A percentile compares a stretch with the other conserved stretches of the same genome.
phyloP scores from a whole-genome alignment of 1,140 invertebrate genomes.

The Trichonephila clavata region DNA sequence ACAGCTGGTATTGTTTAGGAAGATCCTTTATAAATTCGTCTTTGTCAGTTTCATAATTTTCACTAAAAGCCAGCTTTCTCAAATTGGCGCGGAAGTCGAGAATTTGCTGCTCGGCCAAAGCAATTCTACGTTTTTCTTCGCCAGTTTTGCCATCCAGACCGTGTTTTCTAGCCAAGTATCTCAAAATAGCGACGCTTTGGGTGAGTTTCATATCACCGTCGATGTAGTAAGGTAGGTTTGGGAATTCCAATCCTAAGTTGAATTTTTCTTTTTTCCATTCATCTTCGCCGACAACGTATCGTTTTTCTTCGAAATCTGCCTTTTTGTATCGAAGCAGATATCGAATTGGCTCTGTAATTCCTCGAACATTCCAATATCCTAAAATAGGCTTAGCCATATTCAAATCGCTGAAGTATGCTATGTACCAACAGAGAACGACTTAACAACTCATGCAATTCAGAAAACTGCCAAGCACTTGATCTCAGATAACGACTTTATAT shows the following conservation, averaged over 20 bases:
- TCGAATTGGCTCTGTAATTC: constrained; percentile 87
- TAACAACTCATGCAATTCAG: too few relatives aligned
- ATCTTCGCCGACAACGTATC: not conserved
- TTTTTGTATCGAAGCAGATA: constrained; percentile 87
- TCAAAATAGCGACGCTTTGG: constrained; percentile 83
- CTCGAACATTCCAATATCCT: constrained; percentile 87
- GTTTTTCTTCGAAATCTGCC: constrained; percentile 86
- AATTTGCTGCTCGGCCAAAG: constrained; percentile 81
- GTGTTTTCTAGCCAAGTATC: constrained; percentile 81
- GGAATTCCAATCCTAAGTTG: constrained; percentile 79
- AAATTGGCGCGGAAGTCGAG: constrained; percentile 82
- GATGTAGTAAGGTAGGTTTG: constrained; percentile 79
- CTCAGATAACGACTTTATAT: too few relatives aligned
- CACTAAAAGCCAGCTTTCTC: constrained; percentile 75
- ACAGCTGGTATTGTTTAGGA: constrained; percentile 79
- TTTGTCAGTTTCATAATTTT: constrained; percentile 75
- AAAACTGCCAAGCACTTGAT: too few relatives aligned
- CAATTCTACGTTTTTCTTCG: constrained; percentile 80
- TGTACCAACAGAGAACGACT: too few relatives aligned
- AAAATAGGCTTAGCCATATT: constrained; percentile 78
- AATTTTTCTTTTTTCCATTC: constrained; percentile 80
- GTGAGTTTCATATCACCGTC: constrained; percentile 78
- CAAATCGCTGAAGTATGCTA: too few relatives aligned
- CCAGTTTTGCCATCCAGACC: constrained; percentile 79
- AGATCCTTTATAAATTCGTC: constrained; percentile 78